phyloP scores from a whole-genome alignment of 1,140 invertebrate species.

The Linepithema humile region DNA sequence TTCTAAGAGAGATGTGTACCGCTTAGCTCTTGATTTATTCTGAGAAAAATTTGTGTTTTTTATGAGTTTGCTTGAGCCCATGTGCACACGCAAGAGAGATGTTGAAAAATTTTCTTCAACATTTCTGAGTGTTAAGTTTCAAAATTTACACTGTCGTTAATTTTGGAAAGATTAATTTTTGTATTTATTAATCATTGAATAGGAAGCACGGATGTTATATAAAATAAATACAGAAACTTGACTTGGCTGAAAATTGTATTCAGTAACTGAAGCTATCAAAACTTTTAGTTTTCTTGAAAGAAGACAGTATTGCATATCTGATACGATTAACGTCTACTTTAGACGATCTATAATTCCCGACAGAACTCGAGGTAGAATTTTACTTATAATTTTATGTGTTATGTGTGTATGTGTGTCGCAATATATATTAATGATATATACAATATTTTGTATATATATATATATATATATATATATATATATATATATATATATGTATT shows the following conservation, averaged over 20 bases:
- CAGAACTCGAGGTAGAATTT: no score
- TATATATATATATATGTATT: no score
- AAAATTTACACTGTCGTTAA: background rate
- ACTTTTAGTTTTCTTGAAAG: background rate
- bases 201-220: background rate
- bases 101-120: background rate
- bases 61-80: background rate
- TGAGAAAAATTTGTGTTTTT: background rate
- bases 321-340: no score
- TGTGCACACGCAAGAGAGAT: background rate
- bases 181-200: background rate
- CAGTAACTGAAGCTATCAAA: no score
- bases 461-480: no score
- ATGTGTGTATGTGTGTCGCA: no score
- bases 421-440: no score
- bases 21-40: slow-evolving; percentile 37
- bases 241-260: background rate
- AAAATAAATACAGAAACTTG: background rate
- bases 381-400: no score
- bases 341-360: no score
- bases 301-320: background rate
- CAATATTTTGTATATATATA: no score
- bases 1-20: background rate
- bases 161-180: background rate
- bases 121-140: background rate